Conservation (phyloP, 2,113 vertebrate species). For the Sardina pilchardus region DNA sequence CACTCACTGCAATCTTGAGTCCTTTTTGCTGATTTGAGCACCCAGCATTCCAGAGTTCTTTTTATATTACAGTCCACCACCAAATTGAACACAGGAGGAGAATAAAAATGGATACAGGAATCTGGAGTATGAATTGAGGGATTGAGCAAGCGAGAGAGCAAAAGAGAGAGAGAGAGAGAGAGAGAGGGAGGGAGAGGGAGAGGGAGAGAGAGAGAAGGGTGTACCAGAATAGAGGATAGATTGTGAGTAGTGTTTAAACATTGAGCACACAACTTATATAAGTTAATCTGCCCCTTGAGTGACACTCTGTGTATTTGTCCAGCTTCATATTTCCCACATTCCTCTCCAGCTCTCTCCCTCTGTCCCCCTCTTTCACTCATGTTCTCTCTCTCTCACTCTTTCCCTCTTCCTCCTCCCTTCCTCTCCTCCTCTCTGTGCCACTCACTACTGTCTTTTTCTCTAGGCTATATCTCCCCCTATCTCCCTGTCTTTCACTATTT, state of each 20-base stretch:
- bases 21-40: too few relatives aligned
- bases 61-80: too few relatives aligned
- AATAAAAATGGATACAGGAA: neutral
- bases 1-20: too few relatives aligned
- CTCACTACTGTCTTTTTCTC: too few relatives aligned
- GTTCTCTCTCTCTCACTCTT: neutral
- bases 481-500: slow-evolving; percentile 16
- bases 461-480: neutral
- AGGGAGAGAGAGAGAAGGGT: neutral
- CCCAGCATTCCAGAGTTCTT: too few relatives aligned
- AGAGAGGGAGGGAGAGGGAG: neutral
- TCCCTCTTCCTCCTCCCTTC: neutral
- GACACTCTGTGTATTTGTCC: neutral
- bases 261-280: neutral
- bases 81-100: neutral
- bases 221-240: neutral
- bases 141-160: neutral
- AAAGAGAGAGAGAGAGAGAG: neutral
- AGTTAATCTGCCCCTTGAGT: neutral
- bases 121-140: neutral
- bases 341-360: neutral
- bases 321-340: neutral
- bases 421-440: neutral
- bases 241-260: neutral
- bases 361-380: neutral